Evolutionary conservation across 2,888 invertebrate species (phyloP), one percentile per base, ranked within the genome.

Genomic region (Netelia inedita): DNA sequence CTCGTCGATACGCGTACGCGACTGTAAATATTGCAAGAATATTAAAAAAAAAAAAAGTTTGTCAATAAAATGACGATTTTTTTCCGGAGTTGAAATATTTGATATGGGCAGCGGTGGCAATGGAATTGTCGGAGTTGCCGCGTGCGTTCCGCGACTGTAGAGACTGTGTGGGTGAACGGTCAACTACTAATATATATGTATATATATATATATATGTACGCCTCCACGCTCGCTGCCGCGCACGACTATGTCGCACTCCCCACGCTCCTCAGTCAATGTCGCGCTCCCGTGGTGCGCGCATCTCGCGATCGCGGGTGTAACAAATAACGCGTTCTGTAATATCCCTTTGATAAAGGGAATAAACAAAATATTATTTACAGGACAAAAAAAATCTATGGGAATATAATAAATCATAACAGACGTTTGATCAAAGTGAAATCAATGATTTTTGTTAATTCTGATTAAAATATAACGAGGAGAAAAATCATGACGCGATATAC

Each of bases 221-320:
- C 78, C 65, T 71, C 61, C 71, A 66, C 74, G 73, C 61, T 83
- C 82, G 75, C 81, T 71, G 79, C 63, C 57, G 53, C 69, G 71
- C 65, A 63, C 55, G 28, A 46, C 79, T 86, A 71, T 53, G 46
- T 19, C 65, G 21, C 11, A 43, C 63, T 46, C 57, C 41, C 46
- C 69, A 76, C 74, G 78, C 69, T 75, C 79, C 85, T 87, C 86
- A 87, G 87, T 88, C 85, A 80, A 81, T 83, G 83, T 84, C 87
- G 88, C 85, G 87, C 85, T 79, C 76, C 83, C 85, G 87, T 74
- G 71, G 74, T 68, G 86, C 74, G 57, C 80, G 69, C 83, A 83
- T 80, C 72, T 87, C 86, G 82, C 19, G 50, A 65, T 72, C 21
- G 21, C 69, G 75, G 1, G 21, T 50, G 68, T 76, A 11, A 46